Percentiles rank a stretch among this genome's conserved stretches.
phyloP scores from a whole-genome alignment of 2,888 invertebrate species.

The Eretmocerus hayati region DNA sequence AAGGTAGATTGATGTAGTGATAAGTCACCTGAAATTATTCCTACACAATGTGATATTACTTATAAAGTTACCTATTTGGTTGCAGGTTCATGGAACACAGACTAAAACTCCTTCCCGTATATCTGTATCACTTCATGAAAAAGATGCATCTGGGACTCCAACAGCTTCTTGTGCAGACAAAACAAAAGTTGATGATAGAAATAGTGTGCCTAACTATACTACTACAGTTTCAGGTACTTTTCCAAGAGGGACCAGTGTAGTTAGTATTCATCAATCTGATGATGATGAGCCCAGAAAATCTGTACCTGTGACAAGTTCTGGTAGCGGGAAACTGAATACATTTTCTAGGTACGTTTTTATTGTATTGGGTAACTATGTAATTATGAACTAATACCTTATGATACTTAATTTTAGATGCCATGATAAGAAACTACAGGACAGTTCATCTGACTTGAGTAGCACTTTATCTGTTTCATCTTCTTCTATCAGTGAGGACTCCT shows the following conservation, averaged over 20 bases:
- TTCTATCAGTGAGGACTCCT: constrained; percentile 40
- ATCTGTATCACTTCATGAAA: constrained; percentile 3
- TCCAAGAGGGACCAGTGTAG: constrained; percentile 7
- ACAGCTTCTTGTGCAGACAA: constrained; percentile 1
- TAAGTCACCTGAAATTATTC: background rate
- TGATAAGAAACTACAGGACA: constrained; percentile 36
- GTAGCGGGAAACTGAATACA: too few species aligned
- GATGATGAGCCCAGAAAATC: constrained; percentile 26
- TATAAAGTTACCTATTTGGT: too few species aligned
- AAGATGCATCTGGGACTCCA: too few species aligned
- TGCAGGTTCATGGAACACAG: too few species aligned
- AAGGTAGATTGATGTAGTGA: constrained; percentile 14
- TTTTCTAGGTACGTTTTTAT: too few species aligned
- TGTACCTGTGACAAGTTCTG: constrained; percentile 27
- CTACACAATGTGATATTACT: too few species aligned
- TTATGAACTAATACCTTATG: too few species aligned
- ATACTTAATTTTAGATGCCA: constrained; percentile 29
- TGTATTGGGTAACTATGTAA: too few species aligned
- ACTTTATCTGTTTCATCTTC: constrained; percentile 30
- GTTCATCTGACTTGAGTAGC: constrained; percentile 29
- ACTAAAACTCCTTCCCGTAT: constrained; percentile 7
- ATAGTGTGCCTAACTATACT: constrained; percentile 1
- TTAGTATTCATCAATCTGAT: constrained; percentile 22
- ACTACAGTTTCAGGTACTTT: constrained; percentile 14
- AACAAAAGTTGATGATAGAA: too few species aligned